Evolutionary conservation across 2,888 invertebrate species (phyloP).

Genomic region (Norana najaformis): DNA sequence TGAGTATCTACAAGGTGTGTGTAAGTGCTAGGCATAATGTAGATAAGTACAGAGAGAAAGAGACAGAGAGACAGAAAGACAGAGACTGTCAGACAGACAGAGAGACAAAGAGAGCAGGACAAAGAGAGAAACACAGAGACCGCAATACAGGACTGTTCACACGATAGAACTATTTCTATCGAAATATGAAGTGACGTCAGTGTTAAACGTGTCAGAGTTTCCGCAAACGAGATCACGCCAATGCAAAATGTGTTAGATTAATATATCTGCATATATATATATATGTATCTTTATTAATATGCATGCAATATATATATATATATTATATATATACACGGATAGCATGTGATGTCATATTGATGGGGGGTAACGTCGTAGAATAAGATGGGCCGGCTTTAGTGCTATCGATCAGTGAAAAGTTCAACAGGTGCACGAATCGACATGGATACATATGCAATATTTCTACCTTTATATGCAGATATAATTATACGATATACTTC

Average conservation of each 20-base stretch:
- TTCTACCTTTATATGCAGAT: no score
- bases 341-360: no score
- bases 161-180: not conserved
- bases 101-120: not conserved
- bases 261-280: not conserved
- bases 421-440: not conserved
- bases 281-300: not conserved
- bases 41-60: not conserved
- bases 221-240: not conserved
- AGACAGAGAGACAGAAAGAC: not conserved
- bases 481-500: no score
- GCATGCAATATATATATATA: no score
- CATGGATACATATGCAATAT: no score
- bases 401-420: not conserved
- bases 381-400: no score
- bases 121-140: not conserved
- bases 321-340: no score
- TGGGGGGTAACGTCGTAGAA: no score
- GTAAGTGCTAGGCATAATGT: no score
- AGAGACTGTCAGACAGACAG: not conserved
- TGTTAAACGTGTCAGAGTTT: not conserved
- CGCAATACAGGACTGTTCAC: no score
- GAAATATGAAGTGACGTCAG: not conserved
- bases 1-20: no score
- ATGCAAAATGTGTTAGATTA: not conserved